Evolutionary conservation across 1,140 invertebrate species (phyloP).

Genomic region (Orius insidiosus): DNA sequence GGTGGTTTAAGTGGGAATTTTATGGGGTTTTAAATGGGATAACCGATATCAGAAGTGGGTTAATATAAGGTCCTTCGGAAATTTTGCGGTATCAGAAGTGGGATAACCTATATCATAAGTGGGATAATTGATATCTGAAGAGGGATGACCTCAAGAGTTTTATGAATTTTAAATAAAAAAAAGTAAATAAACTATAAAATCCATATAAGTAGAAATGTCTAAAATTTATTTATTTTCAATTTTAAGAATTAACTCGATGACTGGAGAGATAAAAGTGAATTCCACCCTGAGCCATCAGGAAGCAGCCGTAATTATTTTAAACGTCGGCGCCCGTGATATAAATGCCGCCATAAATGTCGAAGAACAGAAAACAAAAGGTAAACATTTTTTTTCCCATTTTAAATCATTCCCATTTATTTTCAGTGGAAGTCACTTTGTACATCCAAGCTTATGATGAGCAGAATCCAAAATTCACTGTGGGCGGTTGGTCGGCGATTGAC

Average conservation of each 20-base stretch:
- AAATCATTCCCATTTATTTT: constrained; percentile 14
- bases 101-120: too few species aligned
- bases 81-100: too few species aligned
- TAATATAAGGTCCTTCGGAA: too few species aligned
- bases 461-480: constrained; percentile 56
- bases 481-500: constrained; percentile 45
- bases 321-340: constrained; percentile 49
- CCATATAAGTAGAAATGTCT: too few species aligned
- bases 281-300: constrained; percentile 57
- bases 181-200: too few species aligned
- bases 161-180: too few species aligned
- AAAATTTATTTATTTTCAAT: too few species aligned
- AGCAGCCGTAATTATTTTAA: constrained; percentile 60
- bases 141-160: too few species aligned
- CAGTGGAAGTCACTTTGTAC: constrained; percentile 55
- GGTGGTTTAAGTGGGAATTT: too few species aligned
- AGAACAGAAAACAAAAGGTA: constrained; percentile 38
- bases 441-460: constrained; percentile 62
- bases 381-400: constrained; percentile 5
- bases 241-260: constrained; percentile 41
- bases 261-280: constrained; percentile 51
- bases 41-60: too few species aligned
- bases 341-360: constrained; percentile 49
- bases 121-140: too few species aligned
- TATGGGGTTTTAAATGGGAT: too few species aligned